Conservation (phyloP, 2,113 vertebrate genomes). For the Leucosticte australis region DNA sequence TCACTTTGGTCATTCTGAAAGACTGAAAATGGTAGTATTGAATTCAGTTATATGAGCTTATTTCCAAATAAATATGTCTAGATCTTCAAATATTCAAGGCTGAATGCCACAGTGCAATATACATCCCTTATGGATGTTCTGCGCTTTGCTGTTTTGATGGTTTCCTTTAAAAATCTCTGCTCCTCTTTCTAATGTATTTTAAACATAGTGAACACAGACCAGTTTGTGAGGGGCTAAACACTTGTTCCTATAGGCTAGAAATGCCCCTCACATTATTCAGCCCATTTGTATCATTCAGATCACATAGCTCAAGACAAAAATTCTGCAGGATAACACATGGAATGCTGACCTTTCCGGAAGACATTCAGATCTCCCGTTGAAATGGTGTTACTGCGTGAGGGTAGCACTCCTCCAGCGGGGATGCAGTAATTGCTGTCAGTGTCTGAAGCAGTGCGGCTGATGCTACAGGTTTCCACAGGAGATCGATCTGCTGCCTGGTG, state of each 20-base stretch:
- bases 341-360: constrained; percentile 86
- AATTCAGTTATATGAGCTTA: not conserved
- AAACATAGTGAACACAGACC: accelerated
- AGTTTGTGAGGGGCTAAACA: not conserved
- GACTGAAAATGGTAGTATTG: not conserved
- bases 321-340: accelerated
- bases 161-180: not conserved
- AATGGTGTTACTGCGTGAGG: constrained; percentile 90
- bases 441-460: constrained; percentile 85
- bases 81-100: not conserved
- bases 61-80: not conserved
- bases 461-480: constrained; percentile 83
- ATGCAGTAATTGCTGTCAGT: constrained; percentile 89
- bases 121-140: accelerated
- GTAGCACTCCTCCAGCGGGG: constrained; percentile 78
- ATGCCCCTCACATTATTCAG: accelerated
- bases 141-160: not conserved
- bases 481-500: constrained; percentile 86
- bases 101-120: not conserved
- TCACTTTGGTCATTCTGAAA: not conserved
- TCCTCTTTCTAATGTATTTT: not conserved
- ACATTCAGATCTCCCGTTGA: constrained; percentile 87
- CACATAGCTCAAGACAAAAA: too few species aligned
- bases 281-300: accelerated
- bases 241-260: not conserved